Percentiles rank a stretch among this genome's conserved stretches.
Conservation (phyloP, 2,888 invertebrate species). For the Prosapia bicincta region DNA sequence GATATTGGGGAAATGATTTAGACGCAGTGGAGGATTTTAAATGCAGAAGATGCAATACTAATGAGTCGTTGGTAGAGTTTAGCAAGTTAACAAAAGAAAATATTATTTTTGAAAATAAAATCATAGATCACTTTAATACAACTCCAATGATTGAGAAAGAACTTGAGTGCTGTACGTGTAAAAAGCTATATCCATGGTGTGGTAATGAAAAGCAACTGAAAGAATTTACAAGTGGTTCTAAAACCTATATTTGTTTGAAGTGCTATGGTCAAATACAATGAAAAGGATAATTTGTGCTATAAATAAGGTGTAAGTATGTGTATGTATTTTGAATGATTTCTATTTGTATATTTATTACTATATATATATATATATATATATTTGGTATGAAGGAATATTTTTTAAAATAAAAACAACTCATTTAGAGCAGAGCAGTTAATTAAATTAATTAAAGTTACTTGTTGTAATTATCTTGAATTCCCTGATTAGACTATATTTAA, state of each 20-base stretch:
- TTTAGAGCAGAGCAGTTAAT: no score
- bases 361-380: no score
- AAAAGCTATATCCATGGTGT: neutral
- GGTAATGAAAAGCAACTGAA: neutral
- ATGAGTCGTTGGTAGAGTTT: neutral
- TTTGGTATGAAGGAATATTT: no score
- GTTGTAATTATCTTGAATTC: no score
- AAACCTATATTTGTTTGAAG: neutral
- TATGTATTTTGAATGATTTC: no score
- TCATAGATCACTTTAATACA: neutral
- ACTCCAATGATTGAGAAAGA: neutral
- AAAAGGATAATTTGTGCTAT: no score
- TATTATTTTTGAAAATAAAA: neutral
- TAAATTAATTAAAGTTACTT: no score
- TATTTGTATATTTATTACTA: no score
- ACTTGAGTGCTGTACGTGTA: neutral
- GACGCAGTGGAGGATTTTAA: neutral
- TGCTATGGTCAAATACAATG: no score
- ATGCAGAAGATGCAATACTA: neutral
- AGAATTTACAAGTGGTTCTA: neutral
- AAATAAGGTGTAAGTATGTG: no score
- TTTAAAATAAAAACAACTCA: no score
- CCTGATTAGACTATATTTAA: no score
- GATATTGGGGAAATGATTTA: neutral
- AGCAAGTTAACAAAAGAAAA: neutral